Evolutionary conservation across 2,888 invertebrate genomes (phyloP).

Genomic region (Synanthedon myopaeformis): DNA sequence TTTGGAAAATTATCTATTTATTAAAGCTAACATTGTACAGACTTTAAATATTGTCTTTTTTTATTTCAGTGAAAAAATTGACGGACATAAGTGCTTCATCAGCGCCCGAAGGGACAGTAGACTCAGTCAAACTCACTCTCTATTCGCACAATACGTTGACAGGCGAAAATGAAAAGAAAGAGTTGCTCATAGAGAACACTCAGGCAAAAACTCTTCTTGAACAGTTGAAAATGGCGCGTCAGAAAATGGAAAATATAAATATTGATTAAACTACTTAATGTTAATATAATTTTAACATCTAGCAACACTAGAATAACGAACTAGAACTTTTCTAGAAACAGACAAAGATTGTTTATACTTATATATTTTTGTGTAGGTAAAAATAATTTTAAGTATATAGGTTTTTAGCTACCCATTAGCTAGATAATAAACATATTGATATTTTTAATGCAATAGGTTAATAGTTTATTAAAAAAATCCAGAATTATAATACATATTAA

Average conservation of each 20-base stretch:
- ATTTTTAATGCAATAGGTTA: too few species aligned
- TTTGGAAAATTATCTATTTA: too few species aligned
- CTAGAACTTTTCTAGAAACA: too few species aligned
- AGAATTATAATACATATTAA: too few species aligned
- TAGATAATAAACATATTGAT: too few species aligned
- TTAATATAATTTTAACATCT: too few species aligned
- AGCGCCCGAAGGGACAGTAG: conserved; percentile 40
- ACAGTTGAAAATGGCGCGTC: conserved; percentile 40
- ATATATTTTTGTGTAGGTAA: too few species aligned
- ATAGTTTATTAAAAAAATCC: too few species aligned
- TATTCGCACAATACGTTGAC: conserved; percentile 36
- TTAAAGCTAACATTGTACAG: background rate
- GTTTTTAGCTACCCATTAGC: too few species aligned
- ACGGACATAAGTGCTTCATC: conserved; percentile 30
- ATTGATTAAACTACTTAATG: background rate
- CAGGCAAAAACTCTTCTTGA: conserved; percentile 30
- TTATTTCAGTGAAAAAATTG: conserved; percentile 46
- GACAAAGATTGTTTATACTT: too few species aligned
- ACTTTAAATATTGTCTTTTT: background rate
- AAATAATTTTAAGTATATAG: too few species aligned
- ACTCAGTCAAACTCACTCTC: conserved; percentile 36
- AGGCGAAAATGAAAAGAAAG: conserved; percentile 31
- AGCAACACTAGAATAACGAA: too few species aligned
- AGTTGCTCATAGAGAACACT: conserved; percentile 40
- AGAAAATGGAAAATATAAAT: conserved; percentile 36